Conservation (phyloP, 2,888 invertebrate species). For the Acanthopleura granulata region DNA sequence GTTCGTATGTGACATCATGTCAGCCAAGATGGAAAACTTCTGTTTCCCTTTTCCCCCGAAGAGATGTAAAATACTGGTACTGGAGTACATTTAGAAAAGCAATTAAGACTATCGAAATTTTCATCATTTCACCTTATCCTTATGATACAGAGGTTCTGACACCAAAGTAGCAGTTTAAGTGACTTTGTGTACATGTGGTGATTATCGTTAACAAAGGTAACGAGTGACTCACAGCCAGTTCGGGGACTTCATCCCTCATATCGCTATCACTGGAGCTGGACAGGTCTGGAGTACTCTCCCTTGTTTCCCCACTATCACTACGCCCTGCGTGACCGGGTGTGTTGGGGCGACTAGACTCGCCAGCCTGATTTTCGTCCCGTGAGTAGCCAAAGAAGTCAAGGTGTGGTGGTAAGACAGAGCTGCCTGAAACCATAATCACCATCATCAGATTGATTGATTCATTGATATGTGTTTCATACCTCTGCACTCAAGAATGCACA, state of each 20-base stretch:
- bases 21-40: no score
- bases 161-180: no score
- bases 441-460: conserved; percentile 2
- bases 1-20: no score
- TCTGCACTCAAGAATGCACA: no score
- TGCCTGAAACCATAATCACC: conserved; percentile 72
- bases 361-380: conserved; percentile 37
- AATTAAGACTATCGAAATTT: no score
- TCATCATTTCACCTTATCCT: no score
- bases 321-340: conserved; percentile 12
- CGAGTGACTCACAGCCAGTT: neutral
- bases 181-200: no score
- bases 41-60: no score
- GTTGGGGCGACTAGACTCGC: conserved; percentile 30
- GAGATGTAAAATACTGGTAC: no score
- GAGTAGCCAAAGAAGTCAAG: conserved; percentile 75
- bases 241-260: conserved; percentile 43
- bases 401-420: conserved; percentile 79
- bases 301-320: conserved; percentile 29
- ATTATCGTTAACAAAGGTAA: no score
- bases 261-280: conserved; percentile 51
- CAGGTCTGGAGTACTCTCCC: conserved; percentile 58
- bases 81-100: no score
- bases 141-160: no score
- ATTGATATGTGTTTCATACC: neutral